Conservation (phyloP, 1,140 invertebrate genomes). For the Anoplophora glabripennis region DNA sequence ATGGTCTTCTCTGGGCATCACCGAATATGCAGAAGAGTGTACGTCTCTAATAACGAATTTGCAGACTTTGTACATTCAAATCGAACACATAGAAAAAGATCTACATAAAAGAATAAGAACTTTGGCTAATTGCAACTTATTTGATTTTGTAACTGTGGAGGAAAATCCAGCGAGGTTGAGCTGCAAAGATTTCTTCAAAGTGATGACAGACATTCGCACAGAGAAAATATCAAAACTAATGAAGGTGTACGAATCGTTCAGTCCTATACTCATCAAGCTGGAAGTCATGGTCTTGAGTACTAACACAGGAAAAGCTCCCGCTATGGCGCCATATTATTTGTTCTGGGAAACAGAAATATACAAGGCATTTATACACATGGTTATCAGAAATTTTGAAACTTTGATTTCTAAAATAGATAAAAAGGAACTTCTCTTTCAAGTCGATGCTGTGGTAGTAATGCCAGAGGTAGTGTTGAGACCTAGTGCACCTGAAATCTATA, state of each 20-base stretch:
- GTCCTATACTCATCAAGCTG: conserved; percentile 76
- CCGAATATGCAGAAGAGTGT: conserved; percentile 66
- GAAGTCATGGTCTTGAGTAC: conserved; percentile 72
- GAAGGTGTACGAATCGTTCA: conserved; percentile 68
- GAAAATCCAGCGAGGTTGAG: conserved; percentile 31
- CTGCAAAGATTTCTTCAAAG: conserved; percentile 59
- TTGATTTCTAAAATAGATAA: conserved; percentile 64
- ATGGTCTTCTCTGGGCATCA: conserved; percentile 80
- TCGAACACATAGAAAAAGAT: conserved; percentile 73
- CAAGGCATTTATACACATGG: conserved; percentile 58
- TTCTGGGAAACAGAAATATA: conserved; percentile 71
- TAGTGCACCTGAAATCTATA: conserved; percentile 70
- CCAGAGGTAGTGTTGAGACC: conserved; percentile 75
- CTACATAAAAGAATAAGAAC: conserved; percentile 58
- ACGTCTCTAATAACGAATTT: conserved; percentile 55
- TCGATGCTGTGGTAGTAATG: conserved; percentile 68
- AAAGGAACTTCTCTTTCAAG: conserved; percentile 68
- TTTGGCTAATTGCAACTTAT: conserved; percentile 38
- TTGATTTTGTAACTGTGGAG: conserved; percentile 33
- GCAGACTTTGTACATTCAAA: conserved; percentile 64
- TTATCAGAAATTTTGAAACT: conserved; percentile 66
- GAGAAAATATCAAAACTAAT: conserved; percentile 64
- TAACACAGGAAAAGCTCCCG: conserved; percentile 59
- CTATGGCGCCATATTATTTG: conserved; percentile 67
- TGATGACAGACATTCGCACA: conserved; percentile 64